Evolutionary conservation across 2,797 vertebrate genomes (phyloP).

Genomic region (Xenopus petersii): DNA sequence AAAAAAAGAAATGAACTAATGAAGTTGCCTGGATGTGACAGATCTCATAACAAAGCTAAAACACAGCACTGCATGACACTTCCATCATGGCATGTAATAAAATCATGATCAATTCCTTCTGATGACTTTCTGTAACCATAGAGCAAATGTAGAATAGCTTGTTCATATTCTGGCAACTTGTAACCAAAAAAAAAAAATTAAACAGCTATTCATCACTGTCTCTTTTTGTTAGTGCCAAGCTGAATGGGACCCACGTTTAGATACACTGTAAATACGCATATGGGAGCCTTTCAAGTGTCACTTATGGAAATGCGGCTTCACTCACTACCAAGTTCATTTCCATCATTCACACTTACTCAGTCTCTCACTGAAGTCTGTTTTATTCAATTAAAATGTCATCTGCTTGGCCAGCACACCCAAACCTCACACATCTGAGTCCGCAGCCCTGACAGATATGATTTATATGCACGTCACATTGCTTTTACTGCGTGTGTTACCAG

Average conservation of each 20-base stretch:
- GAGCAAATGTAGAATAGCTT: too few relatives aligned
- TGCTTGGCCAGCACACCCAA: neutral
- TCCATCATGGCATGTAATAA: too few relatives aligned
- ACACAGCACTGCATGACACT: too few relatives aligned
- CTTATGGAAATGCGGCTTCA: constrained; percentile 15
- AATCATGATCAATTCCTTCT: too few relatives aligned
- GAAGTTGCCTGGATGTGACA: too few relatives aligned
- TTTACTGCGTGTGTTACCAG: neutral
- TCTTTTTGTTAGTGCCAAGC: neutral
- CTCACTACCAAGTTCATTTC: constrained; percentile 10
- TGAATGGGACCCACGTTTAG: neutral
- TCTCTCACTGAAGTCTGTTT: constrained; percentile 20
- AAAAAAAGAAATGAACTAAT: too few relatives aligned
- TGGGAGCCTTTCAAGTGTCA: constrained; percentile 17
- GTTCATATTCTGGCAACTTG: too few relatives aligned
- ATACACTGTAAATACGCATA: constrained; percentile 14
- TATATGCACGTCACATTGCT: neutral
- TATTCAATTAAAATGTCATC: constrained; percentile 33
- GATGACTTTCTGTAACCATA: too few relatives aligned
- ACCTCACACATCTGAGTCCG: constrained; percentile 19
- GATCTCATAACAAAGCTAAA: too few relatives aligned
- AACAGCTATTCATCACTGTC: neutral
- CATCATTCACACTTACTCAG: constrained; percentile 36
- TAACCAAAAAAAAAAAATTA: too few relatives aligned
- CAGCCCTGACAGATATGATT: constrained; percentile 14